Conservation (phyloP, 1,140 invertebrate species). For the Sesamia nonagrioides region DNA sequence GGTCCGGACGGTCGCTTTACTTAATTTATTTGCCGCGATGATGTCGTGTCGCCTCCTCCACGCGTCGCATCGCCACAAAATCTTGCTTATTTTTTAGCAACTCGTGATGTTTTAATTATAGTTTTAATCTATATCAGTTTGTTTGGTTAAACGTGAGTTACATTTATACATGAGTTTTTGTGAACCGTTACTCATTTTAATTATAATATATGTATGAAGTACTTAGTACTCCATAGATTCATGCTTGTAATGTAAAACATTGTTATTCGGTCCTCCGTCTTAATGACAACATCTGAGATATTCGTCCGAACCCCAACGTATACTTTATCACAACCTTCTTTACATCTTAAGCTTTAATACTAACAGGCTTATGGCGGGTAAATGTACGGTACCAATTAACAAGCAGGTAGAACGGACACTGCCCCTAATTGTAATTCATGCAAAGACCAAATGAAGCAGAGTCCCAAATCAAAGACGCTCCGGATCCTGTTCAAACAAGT, state of each 20-base stretch:
- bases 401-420: conserved; percentile 40
- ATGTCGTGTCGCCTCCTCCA: conserved; percentile 32
- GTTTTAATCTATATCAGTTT: not conserved
- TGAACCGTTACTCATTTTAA: not conserved
- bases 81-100: not conserved
- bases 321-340: not conserved
- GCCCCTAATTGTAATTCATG: conserved; percentile 47
- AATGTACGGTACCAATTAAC: conserved; percentile 20
- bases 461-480: conserved; percentile 47
- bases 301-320: not conserved
- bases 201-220: not conserved
- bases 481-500: conserved; percentile 54
- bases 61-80: not conserved
- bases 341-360: conserved; percentile 4
- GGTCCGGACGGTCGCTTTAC: not conserved
- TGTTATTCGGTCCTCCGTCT: not conserved
- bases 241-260: too few relatives aligned
- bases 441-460: conserved; percentile 40
- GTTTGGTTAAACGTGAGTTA: not conserved
- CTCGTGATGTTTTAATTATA: conserved; percentile 22
- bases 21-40: conserved; percentile 50
- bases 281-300: not conserved
- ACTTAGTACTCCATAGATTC: not conserved
- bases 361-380: conserved; percentile 22
- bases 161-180: not conserved